Evolutionary conservation across 2,888 invertebrate genomes (phyloP).

Genomic region (Drosophila neotestacea): DNA sequence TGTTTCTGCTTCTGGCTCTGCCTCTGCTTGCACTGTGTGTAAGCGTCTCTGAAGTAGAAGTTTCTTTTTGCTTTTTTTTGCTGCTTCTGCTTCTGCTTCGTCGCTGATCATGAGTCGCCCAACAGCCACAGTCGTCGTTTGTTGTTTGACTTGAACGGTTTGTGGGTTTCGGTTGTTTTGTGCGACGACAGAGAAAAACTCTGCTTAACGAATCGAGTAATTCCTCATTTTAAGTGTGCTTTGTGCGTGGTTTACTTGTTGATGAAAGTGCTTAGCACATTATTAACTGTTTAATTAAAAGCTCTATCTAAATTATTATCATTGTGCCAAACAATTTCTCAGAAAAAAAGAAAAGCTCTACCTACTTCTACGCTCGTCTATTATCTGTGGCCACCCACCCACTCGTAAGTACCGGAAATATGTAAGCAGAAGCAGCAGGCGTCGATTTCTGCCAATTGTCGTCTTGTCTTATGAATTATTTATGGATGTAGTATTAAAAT

Average conservation of each 20-base stretch:
- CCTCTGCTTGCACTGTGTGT: slow-evolving; percentile 26
- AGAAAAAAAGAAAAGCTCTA: slow-evolving; percentile 5
- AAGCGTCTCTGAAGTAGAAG: slow-evolving; percentile 53
- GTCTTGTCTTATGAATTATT: slow-evolving; percentile 71
- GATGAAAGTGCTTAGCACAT: slow-evolving; percentile 32
- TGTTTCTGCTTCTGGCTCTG: slow-evolving; percentile 12
- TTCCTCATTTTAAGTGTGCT: slow-evolving; percentile 28
- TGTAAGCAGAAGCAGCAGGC: slow-evolving; percentile 34
- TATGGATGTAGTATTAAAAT: slow-evolving; percentile 66
- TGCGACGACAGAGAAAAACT: slow-evolving; percentile 16
- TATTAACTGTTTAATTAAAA: slow-evolving; percentile 40
- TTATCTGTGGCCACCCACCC: slow-evolving; percentile 52
- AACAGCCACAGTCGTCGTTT: slow-evolving; percentile 68
- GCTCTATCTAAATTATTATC: slow-evolving; percentile 2
- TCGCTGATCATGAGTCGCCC: slow-evolving; percentile 53
- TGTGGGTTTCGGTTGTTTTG: slow-evolving; percentile 40
- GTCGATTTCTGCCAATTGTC: slow-evolving; percentile 43
- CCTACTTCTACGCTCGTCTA: neutral
- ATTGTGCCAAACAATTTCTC: slow-evolving; percentile 23
- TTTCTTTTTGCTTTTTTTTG: slow-evolving; percentile 53
- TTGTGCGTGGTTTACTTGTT: slow-evolving; percentile 35
- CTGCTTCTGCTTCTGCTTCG: slow-evolving; percentile 45
- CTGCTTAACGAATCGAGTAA: slow-evolving; percentile 32
- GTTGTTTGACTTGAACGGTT: slow-evolving; percentile 75
- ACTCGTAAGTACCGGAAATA: slow-evolving; percentile 74